phyloP scores from a whole-genome alignment of 92 coral and sea anemone species.

The Pocillopora grandis region DNA sequence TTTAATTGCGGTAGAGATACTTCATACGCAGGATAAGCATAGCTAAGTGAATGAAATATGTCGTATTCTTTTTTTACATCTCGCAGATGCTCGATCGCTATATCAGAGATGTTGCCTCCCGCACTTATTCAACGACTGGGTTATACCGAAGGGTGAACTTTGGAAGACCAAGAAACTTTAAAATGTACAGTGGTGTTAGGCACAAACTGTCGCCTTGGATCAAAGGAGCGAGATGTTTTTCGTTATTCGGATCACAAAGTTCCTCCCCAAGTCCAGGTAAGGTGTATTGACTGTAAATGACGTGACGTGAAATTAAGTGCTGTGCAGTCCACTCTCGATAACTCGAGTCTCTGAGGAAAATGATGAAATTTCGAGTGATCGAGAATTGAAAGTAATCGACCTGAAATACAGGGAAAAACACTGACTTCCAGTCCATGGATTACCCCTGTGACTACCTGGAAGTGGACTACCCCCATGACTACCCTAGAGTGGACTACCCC shows the following conservation, averaged over 20 bases:
- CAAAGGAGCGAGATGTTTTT: constrained; percentile 17
- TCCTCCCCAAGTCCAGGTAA: not conserved
- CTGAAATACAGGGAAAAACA: too few relatives aligned
- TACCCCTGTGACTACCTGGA: too few relatives aligned
- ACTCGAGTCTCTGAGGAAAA: too few relatives aligned
- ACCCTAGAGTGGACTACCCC: too few relatives aligned
- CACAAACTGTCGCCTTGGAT: not conserved
- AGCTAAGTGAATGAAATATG: not conserved
- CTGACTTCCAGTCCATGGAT: too few relatives aligned
- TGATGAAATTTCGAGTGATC: too few relatives aligned
- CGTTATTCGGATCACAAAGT: not conserved
- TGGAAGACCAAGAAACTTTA: not conserved
- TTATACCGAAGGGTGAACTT: not conserved
- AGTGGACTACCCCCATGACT: too few relatives aligned
- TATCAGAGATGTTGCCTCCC: not conserved
- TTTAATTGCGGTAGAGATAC: not conserved
- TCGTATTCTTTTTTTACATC: not conserved
- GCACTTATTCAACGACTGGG: constrained; percentile 26
- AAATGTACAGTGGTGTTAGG: not conserved
- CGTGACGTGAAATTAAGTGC: too few relatives aligned
- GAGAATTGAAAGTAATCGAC: too few relatives aligned
- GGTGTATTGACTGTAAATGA: too few relatives aligned
- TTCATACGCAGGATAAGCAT: not conserved
- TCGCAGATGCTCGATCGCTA: not conserved
- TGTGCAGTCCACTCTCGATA: too few relatives aligned